Evolutionary conservation across 2,113 vertebrate species (phyloP), one percentile per base, ranked within the genome.

Genomic region (Xenopus tropicalis): DNA sequence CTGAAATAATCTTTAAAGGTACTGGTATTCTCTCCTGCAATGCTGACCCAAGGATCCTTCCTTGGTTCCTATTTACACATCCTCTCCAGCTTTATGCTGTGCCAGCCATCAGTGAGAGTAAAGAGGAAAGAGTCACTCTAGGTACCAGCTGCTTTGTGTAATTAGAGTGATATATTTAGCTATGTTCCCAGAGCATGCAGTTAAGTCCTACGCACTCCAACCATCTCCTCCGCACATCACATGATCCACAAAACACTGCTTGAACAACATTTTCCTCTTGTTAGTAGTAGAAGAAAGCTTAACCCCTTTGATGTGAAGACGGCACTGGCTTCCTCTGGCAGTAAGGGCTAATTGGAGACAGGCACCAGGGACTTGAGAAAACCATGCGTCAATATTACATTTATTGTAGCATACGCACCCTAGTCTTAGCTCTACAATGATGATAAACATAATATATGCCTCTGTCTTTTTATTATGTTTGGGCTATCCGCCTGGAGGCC

Each of bases 91-190:
- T 68, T 69, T 1, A 14, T 66, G 75, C 56, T 64, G 0, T 0
- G 61, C 52, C 65, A 61, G 25, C 74, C 79, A 57, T 0, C 0
- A 63, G 77, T 72, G 77, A 66, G 74, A 66, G 74, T 70, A 77
- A 72, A 54, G 62, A 72, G 74, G 79, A 54, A 78, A 72, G 0
- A 63, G 75, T 56, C 72, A 54, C 42, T 69, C 65, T 72, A 77
- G 74, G 68, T 83, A 75, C 79, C 81, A 74, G 70, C 74, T 83
- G 66, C 59, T 82, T 62, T 78, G 71, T 64, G 74, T 74, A 78
- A 56, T 72, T 80, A 75, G 73, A 74, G 14, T 25, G 72, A 71
- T 73, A 51, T 68, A 79, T 85, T 83, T 74, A 82, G 69, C 69
- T 77, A 1, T 0, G 70, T 79, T 83, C 77, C 66, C 71, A 71